Evolutionary conservation across 2,797 vertebrate species (phyloP).

Genomic region (Sternotherus odoratus): DNA sequence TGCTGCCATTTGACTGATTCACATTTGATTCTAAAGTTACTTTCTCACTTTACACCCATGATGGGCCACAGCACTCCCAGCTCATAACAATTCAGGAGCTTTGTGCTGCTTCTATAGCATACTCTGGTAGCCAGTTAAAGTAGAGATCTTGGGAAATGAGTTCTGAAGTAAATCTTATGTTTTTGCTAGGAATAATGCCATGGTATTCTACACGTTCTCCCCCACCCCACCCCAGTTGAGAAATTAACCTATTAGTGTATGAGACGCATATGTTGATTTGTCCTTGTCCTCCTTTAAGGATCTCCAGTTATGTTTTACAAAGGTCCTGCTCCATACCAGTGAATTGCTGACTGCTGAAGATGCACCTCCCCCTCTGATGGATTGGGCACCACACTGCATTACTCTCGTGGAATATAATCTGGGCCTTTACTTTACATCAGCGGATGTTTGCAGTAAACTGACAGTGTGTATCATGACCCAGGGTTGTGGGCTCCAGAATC

Average conservation of each 20-base stretch:
- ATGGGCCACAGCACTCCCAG: background rate
- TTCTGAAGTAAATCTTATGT: background rate
- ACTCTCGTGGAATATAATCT: background rate
- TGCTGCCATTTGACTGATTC: conserved; percentile 27
- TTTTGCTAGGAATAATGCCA: background rate
- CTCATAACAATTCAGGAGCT: background rate
- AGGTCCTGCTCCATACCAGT: background rate
- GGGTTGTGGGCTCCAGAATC: background rate
- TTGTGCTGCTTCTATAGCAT: conserved; percentile 39
- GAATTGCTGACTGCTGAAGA: background rate
- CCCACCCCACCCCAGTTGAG: background rate
- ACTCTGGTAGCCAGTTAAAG: conserved; percentile 29
- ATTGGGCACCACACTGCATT: background rate
- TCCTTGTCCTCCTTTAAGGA: background rate
- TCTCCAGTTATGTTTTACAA: background rate
- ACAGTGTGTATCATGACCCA: background rate
- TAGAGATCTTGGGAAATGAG: conserved; percentile 2
- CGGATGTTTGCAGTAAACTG: background rate
- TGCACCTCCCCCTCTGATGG: background rate
- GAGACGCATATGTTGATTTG: background rate
- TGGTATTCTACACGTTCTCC: background rate
- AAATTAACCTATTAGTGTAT: background rate
- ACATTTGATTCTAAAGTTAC: conserved; percentile 12
- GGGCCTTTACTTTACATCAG: background rate
- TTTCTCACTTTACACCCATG: conserved; percentile 37